Evolutionary conservation across 2,888 invertebrate genomes (phyloP), one percentile per base, ranked within the genome.

Genomic region (Hyppa rectilinea): DNA sequence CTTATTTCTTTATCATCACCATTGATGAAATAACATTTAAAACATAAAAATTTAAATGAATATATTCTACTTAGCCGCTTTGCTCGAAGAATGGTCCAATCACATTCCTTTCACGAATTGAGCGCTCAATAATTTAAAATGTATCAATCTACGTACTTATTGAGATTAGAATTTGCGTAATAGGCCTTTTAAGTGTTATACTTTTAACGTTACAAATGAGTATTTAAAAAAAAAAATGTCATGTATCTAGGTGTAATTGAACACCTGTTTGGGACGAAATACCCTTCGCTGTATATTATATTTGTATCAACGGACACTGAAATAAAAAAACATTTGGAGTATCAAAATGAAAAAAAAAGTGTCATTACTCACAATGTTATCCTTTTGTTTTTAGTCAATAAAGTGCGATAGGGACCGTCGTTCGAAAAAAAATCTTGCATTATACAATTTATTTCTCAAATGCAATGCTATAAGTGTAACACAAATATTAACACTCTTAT

Each of bases 141-240:
- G 56, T 66, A 72, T 68, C 64, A 67, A 69, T 60, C 68, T 84
- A 89, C 88, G 90, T 92, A 92, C 87, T 90, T 90, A 89, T 81
- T 58, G 87, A 91, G 88, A 88, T 88, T 88, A 79, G 10, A 65
- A n/a, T n/a, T 29, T 59, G 74, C 55, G 0, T 71, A 73, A 80
- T 65, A 83, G 50, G 52, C 63, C 26, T 71, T n/a, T 29, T 17
- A 10, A 50, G 45, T 65, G 45, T 36, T 40, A 36, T 10, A 63
- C 47, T 77, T 72, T 69, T 71, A 72, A 63, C 43, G 26, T 76
- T 64, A 23, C 12, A n/a, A 49, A 59, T 43, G 9, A 31, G 17
- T 7, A 49, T 47, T n/a, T 6, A 14, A 23, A 49, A 47, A 47
- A 47, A 40, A 1, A 20, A 9, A 9, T 3, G 2, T n/a, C n/a